Evolutionary conservation across 2,888 invertebrate genomes (phyloP).

Genomic region (Nemoura dubitans): DNA sequence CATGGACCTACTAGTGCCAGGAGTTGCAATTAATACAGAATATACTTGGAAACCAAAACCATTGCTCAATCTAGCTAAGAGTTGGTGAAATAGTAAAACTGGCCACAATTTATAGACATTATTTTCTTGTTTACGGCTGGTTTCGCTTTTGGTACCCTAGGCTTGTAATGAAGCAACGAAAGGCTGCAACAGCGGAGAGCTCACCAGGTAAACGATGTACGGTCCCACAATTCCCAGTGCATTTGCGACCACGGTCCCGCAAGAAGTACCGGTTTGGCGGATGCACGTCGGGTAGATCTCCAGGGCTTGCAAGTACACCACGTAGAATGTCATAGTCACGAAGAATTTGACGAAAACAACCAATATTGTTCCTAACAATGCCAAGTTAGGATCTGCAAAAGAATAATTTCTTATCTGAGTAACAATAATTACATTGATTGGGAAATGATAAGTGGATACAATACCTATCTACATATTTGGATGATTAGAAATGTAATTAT

Average conservation of each 20-base stretch:
- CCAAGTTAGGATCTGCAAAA: constrained; percentile 56
- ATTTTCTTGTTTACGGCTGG: too few relatives aligned
- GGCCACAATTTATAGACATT: too few relatives aligned
- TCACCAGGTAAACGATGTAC: constrained; percentile 69
- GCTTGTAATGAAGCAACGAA: too few relatives aligned
- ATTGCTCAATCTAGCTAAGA: too few relatives aligned
- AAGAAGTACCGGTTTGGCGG: constrained; percentile 70
- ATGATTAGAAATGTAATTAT: too few relatives aligned
- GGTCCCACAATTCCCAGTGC: constrained; percentile 67
- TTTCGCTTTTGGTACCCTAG: too few relatives aligned
- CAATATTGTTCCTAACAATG: constrained; percentile 58
- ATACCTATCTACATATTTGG: neutral
- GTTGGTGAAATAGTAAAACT: too few relatives aligned
- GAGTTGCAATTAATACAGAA: too few relatives aligned
- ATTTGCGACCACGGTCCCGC: constrained; percentile 67
- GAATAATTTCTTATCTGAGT: neutral
- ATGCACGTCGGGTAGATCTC: constrained; percentile 75
- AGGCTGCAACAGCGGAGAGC: too few relatives aligned
- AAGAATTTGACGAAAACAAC: constrained; percentile 64
- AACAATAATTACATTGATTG: neutral
- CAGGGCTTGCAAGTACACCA: constrained; percentile 69
- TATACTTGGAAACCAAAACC: too few relatives aligned
- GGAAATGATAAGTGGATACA: too few relatives aligned
- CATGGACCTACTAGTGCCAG: too few relatives aligned
- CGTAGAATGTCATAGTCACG: constrained; percentile 67